Conservation (phyloP, 2,113 vertebrate species). For the Bothrops jararaca region DNA sequence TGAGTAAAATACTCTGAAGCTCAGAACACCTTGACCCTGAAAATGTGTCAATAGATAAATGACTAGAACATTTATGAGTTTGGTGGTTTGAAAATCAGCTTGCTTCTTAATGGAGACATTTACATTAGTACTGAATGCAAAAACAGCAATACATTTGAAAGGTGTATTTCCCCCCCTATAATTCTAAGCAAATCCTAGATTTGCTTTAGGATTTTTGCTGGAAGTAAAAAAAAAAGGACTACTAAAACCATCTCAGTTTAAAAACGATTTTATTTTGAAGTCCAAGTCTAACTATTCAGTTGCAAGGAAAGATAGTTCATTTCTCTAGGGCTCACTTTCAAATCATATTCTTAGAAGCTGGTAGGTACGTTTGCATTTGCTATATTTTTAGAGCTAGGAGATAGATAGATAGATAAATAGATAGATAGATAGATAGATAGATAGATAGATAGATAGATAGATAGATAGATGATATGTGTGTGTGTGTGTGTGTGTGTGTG, state of each 20-base stretch:
- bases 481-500: too few species aligned
- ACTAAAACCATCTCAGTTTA: not conserved
- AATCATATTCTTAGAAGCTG: not conserved
- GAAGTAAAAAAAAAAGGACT: not conserved
- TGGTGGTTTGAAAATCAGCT: not conserved
- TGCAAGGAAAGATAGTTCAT: not conserved
- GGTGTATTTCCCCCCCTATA: not conserved
- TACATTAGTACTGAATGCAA: not conserved
- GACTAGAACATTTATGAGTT: not conserved
- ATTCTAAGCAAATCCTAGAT: not conserved
- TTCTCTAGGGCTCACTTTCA: not conserved
- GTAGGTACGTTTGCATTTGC: not conserved
- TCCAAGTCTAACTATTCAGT: not conserved
- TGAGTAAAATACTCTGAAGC: not conserved
- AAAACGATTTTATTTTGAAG: not conserved
- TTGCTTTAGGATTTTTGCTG: not conserved
- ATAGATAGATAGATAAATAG: not conserved
- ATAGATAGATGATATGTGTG: too few species aligned
- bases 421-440: too few species aligned
- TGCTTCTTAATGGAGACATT: not conserved
- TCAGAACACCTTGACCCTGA: constrained; percentile 2
- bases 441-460: too few species aligned
- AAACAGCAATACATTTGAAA: not conserved
- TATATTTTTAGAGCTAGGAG: not conserved
- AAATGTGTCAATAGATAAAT: not conserved